These are phyloP conservation scores for Habrosyne pyritoides DNA, from an alignment of 2,888 invertebrate species.

Conservation along the genomic window DNA sequence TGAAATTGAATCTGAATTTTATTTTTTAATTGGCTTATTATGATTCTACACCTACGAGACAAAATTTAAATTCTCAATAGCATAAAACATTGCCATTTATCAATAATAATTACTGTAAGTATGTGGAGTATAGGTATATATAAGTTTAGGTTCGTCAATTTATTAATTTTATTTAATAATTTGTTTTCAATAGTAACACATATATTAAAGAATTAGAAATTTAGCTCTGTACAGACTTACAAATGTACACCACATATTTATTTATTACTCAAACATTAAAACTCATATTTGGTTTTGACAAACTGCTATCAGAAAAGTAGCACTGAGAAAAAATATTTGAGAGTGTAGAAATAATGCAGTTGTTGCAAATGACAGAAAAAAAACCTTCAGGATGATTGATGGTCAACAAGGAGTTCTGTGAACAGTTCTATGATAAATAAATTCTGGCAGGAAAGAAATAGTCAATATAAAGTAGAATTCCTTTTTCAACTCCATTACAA, in stretches of 20 bases:
- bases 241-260: background rate
- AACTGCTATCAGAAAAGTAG: too few species aligned
- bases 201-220: too few species aligned
- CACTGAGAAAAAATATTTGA: too few species aligned
- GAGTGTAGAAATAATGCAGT: too few species aligned
- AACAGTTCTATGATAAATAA: constrained; percentile 8
- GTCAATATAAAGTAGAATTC: constrained; percentile 39
- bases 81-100: constrained; percentile 10
- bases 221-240: background rate
- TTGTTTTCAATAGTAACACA: too few species aligned
- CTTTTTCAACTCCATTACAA: constrained; percentile 58
- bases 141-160: too few species aligned
- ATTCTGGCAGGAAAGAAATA: constrained; percentile 38
- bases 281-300: too few species aligned
- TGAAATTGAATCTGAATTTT: constrained; percentile 83
- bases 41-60: constrained; percentile 52
- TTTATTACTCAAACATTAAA: too few species aligned
- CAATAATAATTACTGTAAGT: background rate
- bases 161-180: too few species aligned
- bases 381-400: too few species aligned
- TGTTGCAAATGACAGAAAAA: too few species aligned
- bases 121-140: background rate
- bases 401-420: too few species aligned
- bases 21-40: constrained; percentile 79
- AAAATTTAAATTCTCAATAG: constrained; percentile 39